Evolutionary conservation across 1,140 invertebrate genomes (phyloP).

Genomic region (Lasioglossum baleicum): DNA sequence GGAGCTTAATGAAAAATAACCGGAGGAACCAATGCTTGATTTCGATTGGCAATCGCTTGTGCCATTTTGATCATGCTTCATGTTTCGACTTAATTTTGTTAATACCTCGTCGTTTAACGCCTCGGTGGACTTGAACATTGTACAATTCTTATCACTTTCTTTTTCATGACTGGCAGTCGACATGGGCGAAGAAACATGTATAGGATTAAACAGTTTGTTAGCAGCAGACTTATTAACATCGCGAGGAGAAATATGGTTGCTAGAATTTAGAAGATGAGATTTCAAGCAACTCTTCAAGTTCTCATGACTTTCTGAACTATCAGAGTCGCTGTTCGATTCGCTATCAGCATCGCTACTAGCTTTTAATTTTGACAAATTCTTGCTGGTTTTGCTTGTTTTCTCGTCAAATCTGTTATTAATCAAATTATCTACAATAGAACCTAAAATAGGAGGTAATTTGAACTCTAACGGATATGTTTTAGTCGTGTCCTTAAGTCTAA

Average conservation of each 20-base stretch:
- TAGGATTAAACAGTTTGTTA: conserved; percentile 19
- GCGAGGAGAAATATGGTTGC: conserved; percentile 22
- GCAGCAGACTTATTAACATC: conserved; percentile 50
- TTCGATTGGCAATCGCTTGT: conserved; percentile 48
- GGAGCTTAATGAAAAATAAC: conserved; percentile 65
- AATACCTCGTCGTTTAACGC: background rate
- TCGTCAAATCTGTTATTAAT: conserved; percentile 76
- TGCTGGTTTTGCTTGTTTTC: conserved; percentile 14
- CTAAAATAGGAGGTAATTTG: conserved; percentile 85
- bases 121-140: conserved; percentile 2
- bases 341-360: conserved; percentile 40
- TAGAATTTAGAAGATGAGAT: conserved; percentile 63
- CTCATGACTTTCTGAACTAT: conserved; percentile 70
- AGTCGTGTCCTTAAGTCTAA: conserved; percentile 58
- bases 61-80: conserved; percentile 38
- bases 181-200: background rate
- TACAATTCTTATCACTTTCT: background rate
- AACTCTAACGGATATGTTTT: conserved; percentile 72
- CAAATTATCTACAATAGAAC: conserved; percentile 81
- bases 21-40: conserved; percentile 42
- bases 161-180: background rate
- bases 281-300: conserved; percentile 68
- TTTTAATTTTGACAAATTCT: conserved; percentile 59
- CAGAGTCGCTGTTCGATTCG: conserved; percentile 69
- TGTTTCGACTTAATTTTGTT: conserved; percentile 7